A percentile compares a stretch with the other conserved stretches of the same genome.
Evolutionary conservation across 2,888 invertebrate species (phyloP).

Genomic region (Caenorhabditis sp.): DNA sequence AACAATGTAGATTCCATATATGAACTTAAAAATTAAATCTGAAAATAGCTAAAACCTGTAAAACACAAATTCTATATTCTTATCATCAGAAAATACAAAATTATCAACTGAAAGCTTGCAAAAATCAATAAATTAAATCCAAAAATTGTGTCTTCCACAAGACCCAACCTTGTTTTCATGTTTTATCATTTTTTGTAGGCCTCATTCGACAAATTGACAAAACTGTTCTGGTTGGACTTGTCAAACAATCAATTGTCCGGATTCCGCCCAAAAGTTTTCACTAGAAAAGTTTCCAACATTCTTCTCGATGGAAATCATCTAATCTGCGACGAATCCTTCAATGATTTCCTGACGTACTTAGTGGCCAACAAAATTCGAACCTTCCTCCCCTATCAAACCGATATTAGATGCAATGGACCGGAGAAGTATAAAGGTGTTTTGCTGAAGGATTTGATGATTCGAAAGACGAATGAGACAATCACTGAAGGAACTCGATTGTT

Average conservation of each 20-base stretch:
- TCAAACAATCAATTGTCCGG: conserved; percentile 59
- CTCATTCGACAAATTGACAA: conserved; percentile 52
- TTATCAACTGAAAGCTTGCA: no score
- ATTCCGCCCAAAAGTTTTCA: conserved; percentile 60
- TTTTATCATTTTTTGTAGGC: conserved; percentile 18
- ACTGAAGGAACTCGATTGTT: conserved; percentile 23
- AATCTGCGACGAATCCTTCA: conserved; percentile 64
- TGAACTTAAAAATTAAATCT: no score
- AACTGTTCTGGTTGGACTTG: conserved; percentile 68
- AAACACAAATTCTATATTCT: no score
- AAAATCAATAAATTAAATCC: no score
- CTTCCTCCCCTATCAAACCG: conserved; percentile 67
- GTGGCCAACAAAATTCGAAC: conserved; percentile 63
- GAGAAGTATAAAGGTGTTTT: conserved; percentile 50
- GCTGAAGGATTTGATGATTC: conserved; percentile 70
- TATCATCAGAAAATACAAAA: no score
- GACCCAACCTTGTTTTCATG: no score
- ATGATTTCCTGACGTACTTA: conserved; percentile 61
- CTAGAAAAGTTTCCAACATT: conserved; percentile 58
- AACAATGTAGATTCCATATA: no score
- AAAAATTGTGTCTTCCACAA: no score
- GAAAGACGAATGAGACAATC: conserved; percentile 67
- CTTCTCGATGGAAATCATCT: conserved; percentile 67
- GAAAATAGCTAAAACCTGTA: no score
- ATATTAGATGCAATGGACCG: conserved; percentile 66